Evolutionary conservation across 2,113 vertebrate genomes (phyloP).

Genomic region (Coptodon rendalli): DNA sequence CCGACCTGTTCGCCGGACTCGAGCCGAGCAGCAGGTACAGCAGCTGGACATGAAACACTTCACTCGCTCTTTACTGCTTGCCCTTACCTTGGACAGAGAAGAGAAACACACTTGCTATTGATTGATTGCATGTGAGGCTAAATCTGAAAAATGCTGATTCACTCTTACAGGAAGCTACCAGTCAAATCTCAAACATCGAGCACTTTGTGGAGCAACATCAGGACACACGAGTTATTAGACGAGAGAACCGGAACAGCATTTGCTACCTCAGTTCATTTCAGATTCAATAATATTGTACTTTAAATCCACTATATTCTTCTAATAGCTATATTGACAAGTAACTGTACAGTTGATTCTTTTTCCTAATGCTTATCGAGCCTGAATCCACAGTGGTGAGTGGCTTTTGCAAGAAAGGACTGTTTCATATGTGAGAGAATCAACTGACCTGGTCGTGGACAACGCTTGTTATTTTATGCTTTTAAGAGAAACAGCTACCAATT

Average conservation of each 20-base stretch:
- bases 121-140: not conserved
- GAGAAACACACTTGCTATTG: not conserved
- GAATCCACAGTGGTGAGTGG: not conserved
- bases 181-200: not conserved
- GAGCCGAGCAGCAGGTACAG: slow-evolving; percentile 7
- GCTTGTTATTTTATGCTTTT: not conserved
- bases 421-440: not conserved
- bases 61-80: slow-evolving; percentile 64
- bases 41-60: not conserved
- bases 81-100: slow-evolving; percentile 61
- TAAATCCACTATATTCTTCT: not conserved
- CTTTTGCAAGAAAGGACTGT: not conserved
- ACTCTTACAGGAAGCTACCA: not conserved
- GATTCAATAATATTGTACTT: not conserved
- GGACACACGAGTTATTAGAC: not conserved
- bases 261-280: not conserved
- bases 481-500: not conserved
- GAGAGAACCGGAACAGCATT: not conserved
- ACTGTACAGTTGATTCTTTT: not conserved
- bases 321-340: not conserved
- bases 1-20: not conserved
- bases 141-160: not conserved
- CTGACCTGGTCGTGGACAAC: not conserved
- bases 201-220: not conserved
- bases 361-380: not conserved